A percentile compares a stretch with the other conserved stretches of the same genome.
Conservation (phyloP, 2,888 invertebrate species). For the Phengaris arion region DNA sequence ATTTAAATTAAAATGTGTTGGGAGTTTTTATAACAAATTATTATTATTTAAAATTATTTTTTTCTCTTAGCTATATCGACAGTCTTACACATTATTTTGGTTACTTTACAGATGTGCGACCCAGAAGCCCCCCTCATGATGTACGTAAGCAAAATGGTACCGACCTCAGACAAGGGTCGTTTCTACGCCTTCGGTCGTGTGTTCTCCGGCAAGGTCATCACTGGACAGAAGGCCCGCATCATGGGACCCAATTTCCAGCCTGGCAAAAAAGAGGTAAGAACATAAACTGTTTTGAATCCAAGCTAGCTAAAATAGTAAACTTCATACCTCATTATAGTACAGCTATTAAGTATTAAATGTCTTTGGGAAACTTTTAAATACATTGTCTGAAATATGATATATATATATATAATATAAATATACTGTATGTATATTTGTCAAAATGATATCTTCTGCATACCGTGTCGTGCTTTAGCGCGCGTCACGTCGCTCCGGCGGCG, state of each 20-base stretch:
- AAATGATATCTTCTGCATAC: conserved; percentile 47
- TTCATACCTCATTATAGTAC: too few relatives aligned
- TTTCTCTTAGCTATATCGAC: background rate
- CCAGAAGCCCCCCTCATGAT: conserved; percentile 99
- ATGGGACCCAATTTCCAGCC: conserved; percentile 99
- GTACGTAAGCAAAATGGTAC: conserved; percentile 99
- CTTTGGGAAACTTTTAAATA: background rate
- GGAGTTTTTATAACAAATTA: too few relatives aligned
- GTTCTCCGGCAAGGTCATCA: conserved; percentile 96
- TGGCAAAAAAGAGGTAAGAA: conserved; percentile 93
- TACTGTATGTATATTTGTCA: background rate
- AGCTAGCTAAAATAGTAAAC: too few relatives aligned
- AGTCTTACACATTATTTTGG: background rate
- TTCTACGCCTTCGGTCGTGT: conserved; percentile 99
- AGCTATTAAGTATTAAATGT: too few relatives aligned
- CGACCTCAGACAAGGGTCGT: conserved; percentile 99
- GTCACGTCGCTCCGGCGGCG: conserved; percentile 53
- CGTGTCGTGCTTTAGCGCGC: conserved; percentile 58
- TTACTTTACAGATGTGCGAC: conserved; percentile 87
- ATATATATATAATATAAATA: too few relatives aligned
- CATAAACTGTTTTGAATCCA: background rate
- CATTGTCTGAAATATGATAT: too few relatives aligned
- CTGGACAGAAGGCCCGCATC: conserved; percentile 96
- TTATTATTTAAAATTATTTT: too few relatives aligned
- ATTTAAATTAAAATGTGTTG: too few relatives aligned